Evolutionary conservation across 2,113 vertebrate species (phyloP), one percentile per base, ranked within the genome.

Genomic region (Turnix velox): DNA sequence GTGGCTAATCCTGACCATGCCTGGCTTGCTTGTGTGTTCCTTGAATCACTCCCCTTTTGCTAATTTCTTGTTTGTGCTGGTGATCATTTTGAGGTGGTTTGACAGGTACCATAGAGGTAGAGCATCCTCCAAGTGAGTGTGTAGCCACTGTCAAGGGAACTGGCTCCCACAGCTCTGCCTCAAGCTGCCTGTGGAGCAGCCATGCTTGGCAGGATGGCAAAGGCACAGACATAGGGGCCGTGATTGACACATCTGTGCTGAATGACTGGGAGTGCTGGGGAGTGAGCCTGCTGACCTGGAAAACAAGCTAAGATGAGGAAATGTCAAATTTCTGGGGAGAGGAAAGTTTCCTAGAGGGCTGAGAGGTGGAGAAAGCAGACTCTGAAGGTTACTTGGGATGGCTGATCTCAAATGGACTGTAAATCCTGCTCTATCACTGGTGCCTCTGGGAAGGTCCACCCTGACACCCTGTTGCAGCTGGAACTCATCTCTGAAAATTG

Each of bases 261-360:
- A 65, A 31, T 25, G 52, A 43, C 78, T 74, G 52, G 58, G 54
- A 75, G 57, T 63, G 57, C 87, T 81, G 49, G 54, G 43, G 23
- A 78, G 7, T 23, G 28, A 78, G 90, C 24, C 58, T 71, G 33
- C 40, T 93, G 94, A 86, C 88, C 76, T 88, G 74, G 87, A 94
- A 97, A 95, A 93, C 59, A 77, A 75, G 85, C 58, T 10, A 8
- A 45, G 68, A 82, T 91, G 76, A 95, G 93, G 49, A 88, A 93
- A 94, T 95, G 91, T 84, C 76, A 88, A 1, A 84, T 88, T 94
- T 94, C 79, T 86, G 35, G 8, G 46, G 24, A 62, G 62, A 81
- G 82, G 57, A 84, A 27, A 37, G 52, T 75, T 95, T 87, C 42
- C 91, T 3, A 1, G 65, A 84, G 84, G 87, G 61, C 61, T 82